phyloP scores from a whole-genome alignment of 1,140 invertebrate genomes.

The Maniola jurtina region DNA sequence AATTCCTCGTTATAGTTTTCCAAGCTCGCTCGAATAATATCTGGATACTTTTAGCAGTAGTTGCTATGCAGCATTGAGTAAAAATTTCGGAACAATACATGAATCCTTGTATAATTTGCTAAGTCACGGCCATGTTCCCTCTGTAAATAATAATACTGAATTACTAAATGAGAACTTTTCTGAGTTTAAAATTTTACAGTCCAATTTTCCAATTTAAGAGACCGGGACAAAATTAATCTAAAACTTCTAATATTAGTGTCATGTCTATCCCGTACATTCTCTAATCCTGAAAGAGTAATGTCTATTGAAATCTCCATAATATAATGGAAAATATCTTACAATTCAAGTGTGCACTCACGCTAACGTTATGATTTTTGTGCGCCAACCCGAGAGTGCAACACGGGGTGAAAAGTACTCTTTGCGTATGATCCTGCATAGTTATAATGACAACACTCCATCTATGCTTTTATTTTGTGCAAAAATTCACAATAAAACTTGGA shows the following conservation, averaged over 20 bases:
- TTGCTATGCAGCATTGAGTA: too few species aligned
- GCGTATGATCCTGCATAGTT: slow-evolving; percentile 20
- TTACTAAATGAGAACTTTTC: too few species aligned
- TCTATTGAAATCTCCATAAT: slow-evolving; percentile 18
- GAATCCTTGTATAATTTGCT: too few species aligned
- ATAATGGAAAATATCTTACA: slow-evolving; percentile 31
- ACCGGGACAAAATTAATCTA: too few species aligned
- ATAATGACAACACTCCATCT: slow-evolving; percentile 28
- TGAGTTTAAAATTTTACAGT: too few species aligned
- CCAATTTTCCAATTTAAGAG: too few species aligned
- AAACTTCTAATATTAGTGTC: neutral
- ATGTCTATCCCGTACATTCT: neutral
- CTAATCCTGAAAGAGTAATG: neutral
- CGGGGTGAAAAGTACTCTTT: slow-evolving; percentile 27
- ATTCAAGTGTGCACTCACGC: slow-evolving; percentile 21
- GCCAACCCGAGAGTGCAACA: slow-evolving; percentile 8
- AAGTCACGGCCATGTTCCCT: too few species aligned
- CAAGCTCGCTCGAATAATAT: too few species aligned
- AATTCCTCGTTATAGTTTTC: too few species aligned
- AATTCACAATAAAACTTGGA: neutral
- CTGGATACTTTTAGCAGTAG: too few species aligned
- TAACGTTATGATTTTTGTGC: slow-evolving; percentile 30
- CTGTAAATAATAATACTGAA: too few species aligned
- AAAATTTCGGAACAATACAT: too few species aligned
- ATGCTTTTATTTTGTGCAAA: slow-evolving; percentile 9